Base-by-base conservation (phyloP, 2,888 invertebrate genomes). In the Cerceris ruficornis region DNA sequence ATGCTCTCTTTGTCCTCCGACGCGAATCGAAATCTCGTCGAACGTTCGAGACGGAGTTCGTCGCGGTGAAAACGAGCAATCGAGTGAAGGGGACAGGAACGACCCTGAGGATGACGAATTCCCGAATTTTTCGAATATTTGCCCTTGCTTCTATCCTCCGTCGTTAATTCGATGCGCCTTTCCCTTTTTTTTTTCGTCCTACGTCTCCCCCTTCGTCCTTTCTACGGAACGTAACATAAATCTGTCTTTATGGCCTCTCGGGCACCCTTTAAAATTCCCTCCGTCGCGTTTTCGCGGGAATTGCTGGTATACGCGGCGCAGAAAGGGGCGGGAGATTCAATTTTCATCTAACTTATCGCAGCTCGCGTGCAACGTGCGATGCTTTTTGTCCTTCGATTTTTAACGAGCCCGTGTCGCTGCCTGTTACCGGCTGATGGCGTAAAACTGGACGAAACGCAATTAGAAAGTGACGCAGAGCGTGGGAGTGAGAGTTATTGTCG, bases 111-210 rank as follows among this genome's bases (percentile, higher is more conserved):
- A 66, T 71, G 73, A 83, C 66, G 70, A 77, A 70, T 68, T 70
- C 69, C 80, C 72, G 77, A 80, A 83, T 83, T 77, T 77, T 83
- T 83, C 69, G 67, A 76, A 65, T 64, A 17, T 6, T 57, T 57
- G 66, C 57, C 62, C 62, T 68, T 69, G 64, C 61, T 76, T 28
- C 43, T 71, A 72, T 77, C 55, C 75, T 64, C 62, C 50, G 64
- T 64, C 68, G 42, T 49, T 9, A 59, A 73, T 41, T 13, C 43
- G 42, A 41, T n/a, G 28, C 50, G 62, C 64, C n/a, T 58, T 64
- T 49, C 49, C 42, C 2, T 14, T 52, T 52, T 14, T 50, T 52
- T 52, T 52, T n/a, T 52, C 52, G 52, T 14, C 7, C 14, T 52
- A 13, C n/a, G 0, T 52, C 5, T 52, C 11, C 14, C 52, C n/a